Base-by-base conservation (phyloP, 1,140 invertebrate species). In the Pseudomyrmex concolor region DNA sequence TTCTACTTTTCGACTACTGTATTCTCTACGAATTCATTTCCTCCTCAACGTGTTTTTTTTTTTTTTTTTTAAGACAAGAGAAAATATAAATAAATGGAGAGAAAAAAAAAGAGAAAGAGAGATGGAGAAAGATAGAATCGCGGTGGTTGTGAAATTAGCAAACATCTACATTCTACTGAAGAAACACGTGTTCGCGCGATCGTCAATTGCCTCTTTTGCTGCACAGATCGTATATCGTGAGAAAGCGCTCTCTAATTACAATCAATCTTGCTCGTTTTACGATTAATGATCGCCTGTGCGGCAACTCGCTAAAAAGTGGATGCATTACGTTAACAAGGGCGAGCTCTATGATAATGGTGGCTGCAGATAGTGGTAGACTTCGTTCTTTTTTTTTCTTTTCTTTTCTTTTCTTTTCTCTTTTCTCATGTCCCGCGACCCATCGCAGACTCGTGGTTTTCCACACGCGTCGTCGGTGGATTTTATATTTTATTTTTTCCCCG, bases 311-410 rank as follows among this genome's bases (percentile, higher is more conserved):
- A 70, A 71, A 70, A 59, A 80, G n/a, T 34, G 19, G 43, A 80
- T 80, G 76, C 76, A 80, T 80, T 60, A 57, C 63, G 43, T 71
- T 70, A 71, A 71, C 12, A 10, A 70, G 66, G 15, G n/a, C 70
- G 45, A 34, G 34, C 34, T 34, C 76, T 71, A 80, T 80, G 76
- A 78, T 25, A 78, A 80, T 76, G 73, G 60, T 80, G 64, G 76
- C 71, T 84, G 66, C 66, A 51, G 76, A 82, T 71, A 72, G 83
- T 82, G 83, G 83, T 84, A 71, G 83, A 81, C 50, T 45, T 64
- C n/a, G 34, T 34, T 34, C 34, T 7, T 25, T 34, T 7, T 48
- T 34, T 7, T 48, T 13, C 1, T 34, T 17, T 34, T 34, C 5
- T 34, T 34, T 34, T 34, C 34, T 7, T 34, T 34, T 34, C 5